Conservation (phyloP, 1,140 invertebrate genomes). For the Nebria ingens region DNA sequence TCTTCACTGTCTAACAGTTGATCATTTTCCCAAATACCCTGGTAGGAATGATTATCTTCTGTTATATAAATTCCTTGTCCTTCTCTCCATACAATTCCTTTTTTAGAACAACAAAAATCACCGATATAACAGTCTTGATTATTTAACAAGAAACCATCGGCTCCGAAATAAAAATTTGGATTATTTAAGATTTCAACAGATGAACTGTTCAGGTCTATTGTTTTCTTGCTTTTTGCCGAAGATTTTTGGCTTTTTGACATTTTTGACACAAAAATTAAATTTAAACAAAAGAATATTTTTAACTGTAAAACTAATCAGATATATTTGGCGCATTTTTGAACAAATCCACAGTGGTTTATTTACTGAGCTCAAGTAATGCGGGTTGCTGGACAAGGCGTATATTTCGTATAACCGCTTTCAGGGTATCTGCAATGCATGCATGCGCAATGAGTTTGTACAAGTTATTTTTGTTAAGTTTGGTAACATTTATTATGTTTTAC, state of each 20-base stretch:
- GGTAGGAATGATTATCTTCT: background rate
- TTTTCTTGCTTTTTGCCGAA: background rate
- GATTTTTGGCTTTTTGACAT: background rate
- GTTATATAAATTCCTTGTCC: background rate
- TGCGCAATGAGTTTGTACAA: too few species aligned
- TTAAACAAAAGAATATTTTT: too few species aligned
- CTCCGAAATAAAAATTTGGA: background rate
- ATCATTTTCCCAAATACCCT: slow-evolving; percentile 5
- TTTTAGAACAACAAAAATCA: background rate
- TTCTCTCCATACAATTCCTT: background rate
- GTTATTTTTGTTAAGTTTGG: too few species aligned
- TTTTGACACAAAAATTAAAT: background rate
- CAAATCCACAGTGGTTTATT: background rate
- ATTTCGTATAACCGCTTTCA: too few species aligned
- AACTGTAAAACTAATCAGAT: background rate
- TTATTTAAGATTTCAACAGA: background rate
- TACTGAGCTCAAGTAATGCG: too few species aligned
- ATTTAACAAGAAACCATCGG: background rate
- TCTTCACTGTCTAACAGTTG: background rate
- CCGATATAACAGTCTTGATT: background rate
- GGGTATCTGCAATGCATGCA: too few species aligned
- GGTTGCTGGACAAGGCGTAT: too few species aligned
- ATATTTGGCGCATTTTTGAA: background rate
- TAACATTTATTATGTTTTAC: too few species aligned
- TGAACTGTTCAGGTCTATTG: background rate